phyloP scores from a whole-genome alignment of 2,113 vertebrate species.

The Sinocyclocheilus anshuiensis region DNA sequence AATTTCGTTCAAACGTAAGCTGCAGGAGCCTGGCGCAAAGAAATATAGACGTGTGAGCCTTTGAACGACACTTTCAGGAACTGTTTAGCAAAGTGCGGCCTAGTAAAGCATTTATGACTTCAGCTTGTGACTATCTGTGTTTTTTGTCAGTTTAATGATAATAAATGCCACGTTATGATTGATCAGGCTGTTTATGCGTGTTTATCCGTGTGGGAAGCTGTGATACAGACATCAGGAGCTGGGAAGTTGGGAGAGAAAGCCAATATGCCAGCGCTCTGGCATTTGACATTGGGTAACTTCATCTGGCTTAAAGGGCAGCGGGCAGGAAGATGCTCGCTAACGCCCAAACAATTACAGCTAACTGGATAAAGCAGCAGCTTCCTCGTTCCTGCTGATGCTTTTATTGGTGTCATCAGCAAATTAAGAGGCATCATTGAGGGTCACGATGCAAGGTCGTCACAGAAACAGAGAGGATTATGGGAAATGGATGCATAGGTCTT shows the following conservation, averaged over 20 bases:
- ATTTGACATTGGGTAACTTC: slow-evolving; percentile 49
- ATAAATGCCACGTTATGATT: neutral
- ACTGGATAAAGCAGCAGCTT: slow-evolving; percentile 48
- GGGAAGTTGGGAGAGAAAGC: neutral
- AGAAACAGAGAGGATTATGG: neutral
- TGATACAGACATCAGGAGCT: slow-evolving; percentile 26
- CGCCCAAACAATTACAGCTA: slow-evolving; percentile 25
- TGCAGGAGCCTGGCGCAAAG: neutral
- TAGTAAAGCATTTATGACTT: neutral
- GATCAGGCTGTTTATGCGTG: neutral
- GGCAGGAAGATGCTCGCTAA: slow-evolving; percentile 38
- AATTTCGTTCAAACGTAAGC: neutral
- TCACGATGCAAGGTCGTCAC: slow-evolving; percentile 19
- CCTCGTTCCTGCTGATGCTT: slow-evolving; percentile 35
- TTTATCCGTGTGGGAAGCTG: neutral
- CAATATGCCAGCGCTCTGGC: slow-evolving; percentile 7
- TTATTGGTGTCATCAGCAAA: slow-evolving; percentile 40
- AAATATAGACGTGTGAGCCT: neutral
- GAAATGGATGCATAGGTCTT: neutral
- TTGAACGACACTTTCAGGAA: neutral
- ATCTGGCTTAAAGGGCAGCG: slow-evolving; percentile 45
- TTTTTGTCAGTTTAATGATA: neutral
- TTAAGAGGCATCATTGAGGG: slow-evolving; percentile 48
- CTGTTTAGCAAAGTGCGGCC: neutral
- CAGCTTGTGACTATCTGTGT: too few relatives aligned